Evolutionary conservation across 2,797 vertebrate genomes (phyloP).

Genomic region (Sciaenops ocellatus): DNA sequence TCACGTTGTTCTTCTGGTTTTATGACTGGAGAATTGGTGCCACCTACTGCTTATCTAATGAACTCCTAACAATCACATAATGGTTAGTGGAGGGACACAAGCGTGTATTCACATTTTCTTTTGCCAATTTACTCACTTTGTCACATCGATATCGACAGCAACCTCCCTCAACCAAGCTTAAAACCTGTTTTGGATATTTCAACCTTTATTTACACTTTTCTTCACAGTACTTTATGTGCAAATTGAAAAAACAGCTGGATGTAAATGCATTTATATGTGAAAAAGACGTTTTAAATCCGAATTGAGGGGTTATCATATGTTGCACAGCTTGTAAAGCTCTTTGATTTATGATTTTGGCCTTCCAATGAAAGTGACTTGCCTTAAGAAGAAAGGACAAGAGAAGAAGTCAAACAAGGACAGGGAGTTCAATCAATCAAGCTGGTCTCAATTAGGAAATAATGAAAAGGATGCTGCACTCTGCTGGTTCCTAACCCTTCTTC

Average conservation of each 20-base stretch:
- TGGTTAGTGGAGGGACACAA: too few species aligned
- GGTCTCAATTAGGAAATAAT: background rate
- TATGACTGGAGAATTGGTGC: too few species aligned
- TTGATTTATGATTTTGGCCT: slow-evolving; percentile 13
- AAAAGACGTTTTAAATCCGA: background rate
- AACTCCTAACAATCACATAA: too few species aligned
- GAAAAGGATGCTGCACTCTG: slow-evolving; percentile 3
- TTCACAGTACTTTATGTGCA: background rate
- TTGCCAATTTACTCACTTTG: too few species aligned
- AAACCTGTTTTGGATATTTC: background rate
- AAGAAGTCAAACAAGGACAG: slow-evolving; percentile 1
- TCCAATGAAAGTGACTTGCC: background rate
- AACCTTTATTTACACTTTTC: background rate
- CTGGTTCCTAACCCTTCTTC: background rate
- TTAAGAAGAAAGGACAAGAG: background rate
- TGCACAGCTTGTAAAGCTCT: background rate
- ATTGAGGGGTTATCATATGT: background rate
- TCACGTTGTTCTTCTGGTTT: too few species aligned
- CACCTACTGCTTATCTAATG: too few species aligned
- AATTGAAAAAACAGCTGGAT: background rate
- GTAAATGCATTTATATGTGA: background rate
- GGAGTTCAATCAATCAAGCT: background rate
- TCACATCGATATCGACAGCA: background rate
- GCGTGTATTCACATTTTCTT: too few species aligned
- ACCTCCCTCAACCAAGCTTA: background rate